Percentiles rank a stretch among this genome's conserved stretches.
These are phyloP conservation scores for Squalus acanthias DNA, from an alignment of 2,797 vertebrate genomes.

Conservation along the genomic window DNA sequence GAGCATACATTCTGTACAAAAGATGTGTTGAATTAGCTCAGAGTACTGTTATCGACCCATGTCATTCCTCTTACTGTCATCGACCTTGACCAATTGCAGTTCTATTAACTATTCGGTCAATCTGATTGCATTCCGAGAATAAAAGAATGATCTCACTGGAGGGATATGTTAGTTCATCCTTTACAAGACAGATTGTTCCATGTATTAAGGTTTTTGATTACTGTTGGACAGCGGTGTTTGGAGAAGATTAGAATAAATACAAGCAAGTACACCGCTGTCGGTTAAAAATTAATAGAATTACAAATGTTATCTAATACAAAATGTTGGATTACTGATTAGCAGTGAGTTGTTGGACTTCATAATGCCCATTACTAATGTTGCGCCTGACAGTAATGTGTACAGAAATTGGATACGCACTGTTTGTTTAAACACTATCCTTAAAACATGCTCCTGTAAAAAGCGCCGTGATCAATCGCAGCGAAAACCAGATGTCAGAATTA, in stretches of 20 bases:
- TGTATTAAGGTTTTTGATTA: constrained; percentile 29
- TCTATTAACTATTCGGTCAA: constrained; percentile 22
- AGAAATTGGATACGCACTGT: neutral
- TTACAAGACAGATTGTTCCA: constrained; percentile 25
- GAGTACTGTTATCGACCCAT: neutral
- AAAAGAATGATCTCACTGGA: constrained; percentile 6
- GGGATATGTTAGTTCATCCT: neutral
- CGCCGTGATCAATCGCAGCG: neutral
- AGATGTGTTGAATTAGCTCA: neutral
- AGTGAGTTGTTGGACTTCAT: neutral
- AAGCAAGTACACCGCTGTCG: constrained; percentile 7
- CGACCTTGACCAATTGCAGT: constrained; percentile 33
- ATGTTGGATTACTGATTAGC: constrained; percentile 26
- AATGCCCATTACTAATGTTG: constrained; percentile 11
- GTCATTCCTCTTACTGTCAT: neutral
- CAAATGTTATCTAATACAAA: constrained; percentile 32
- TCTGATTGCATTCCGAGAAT: constrained; percentile 30
- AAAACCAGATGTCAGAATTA: neutral
- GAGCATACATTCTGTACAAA: neutral
- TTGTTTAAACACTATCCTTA: neutral
- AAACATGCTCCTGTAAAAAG: neutral
- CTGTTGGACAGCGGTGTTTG: neutral
- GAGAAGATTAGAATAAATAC: constrained; percentile 31
- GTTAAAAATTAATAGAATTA: constrained; percentile 38
- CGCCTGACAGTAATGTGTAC: neutral